A percentile compares a stretch with the other conserved stretches of the same genome.
phyloP scores from a whole-genome alignment of 2,113 vertebrate species.

The Phasianus colchicus region DNA sequence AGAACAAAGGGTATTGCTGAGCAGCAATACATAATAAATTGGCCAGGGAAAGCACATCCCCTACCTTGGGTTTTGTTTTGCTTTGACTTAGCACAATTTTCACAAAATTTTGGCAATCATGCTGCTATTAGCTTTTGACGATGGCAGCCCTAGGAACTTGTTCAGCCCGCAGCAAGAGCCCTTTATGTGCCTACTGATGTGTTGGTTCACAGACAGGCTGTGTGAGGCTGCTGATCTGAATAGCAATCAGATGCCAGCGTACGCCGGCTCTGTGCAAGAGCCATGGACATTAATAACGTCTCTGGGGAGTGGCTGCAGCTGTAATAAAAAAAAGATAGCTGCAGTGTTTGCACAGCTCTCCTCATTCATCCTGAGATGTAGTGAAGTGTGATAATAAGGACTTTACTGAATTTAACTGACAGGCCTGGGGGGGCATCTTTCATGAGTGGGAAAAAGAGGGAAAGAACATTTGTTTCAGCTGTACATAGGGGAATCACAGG shows the following conservation, averaged over 20 bases:
- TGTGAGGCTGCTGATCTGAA: conserved; percentile 67
- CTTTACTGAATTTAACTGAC: conserved; percentile 53
- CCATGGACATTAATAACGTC: conserved; percentile 62
- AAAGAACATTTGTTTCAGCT: conserved; percentile 26
- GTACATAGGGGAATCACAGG: not conserved
- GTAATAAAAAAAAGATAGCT: conserved; percentile 65
- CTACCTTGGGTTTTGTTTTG: conserved; percentile 21
- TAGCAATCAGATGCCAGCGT: conserved; percentile 61
- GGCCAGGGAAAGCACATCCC: not conserved
- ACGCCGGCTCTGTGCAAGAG: conserved; percentile 29
- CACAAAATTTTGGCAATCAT: conserved; percentile 23
- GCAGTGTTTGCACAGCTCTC: conserved; percentile 17
- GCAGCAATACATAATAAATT: conserved; percentile 40
- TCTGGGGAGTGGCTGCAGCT: conserved; percentile 63
- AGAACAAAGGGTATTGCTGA: conserved; percentile 27
- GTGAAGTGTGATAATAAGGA: conserved; percentile 57
- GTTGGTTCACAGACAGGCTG: conserved; percentile 63
- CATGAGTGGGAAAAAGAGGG: not conserved
- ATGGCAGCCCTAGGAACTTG: not conserved
- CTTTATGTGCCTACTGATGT: conserved; percentile 66
- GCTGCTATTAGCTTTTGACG: conserved; percentile 6
- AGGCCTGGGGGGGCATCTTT: not conserved
- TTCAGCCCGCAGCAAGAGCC: conserved; percentile 39
- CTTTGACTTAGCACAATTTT: conserved; percentile 18
- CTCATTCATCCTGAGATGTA: conserved; percentile 43